Base-by-base conservation (phyloP, 2,888 invertebrate genomes). In the Catocala sponsa region DNA sequence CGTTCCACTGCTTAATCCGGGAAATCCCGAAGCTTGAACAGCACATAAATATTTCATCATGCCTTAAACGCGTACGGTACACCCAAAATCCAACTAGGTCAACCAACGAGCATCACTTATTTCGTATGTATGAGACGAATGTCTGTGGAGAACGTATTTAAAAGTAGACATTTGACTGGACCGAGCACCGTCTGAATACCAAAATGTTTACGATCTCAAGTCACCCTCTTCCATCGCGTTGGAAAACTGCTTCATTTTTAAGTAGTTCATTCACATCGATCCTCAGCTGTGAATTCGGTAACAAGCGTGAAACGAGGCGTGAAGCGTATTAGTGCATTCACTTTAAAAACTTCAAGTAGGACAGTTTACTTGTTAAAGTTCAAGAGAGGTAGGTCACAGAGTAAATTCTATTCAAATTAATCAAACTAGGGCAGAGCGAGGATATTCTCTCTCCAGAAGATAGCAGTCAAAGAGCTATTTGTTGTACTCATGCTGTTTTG, bases 121-220 rank as follows among this genome's bases (percentile, higher is more conserved):
- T 90, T 83, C 77, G 90, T 91, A 91, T 91, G 91, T 91, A 91
- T 90, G 90, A 89, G 86, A 87, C 86, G 86, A 74, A 79, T 82
- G 83, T 79, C 79, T 79, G 83, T 76, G 74, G 85, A 79, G 80
- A 79, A 75, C 83, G 86, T 89, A 89, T 91, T 90, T 91, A 89
- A 90, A 89, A 88, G 85, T 79, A 82, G 76, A 83, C 86, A 83
- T 90, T 88, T 86, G 86, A 87, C 86, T 88, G 90, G 68, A 87
- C 91, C 84, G 81, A 78, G 76, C 80, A 65, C 70, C 70, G 61
- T 57, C 78, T 73, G 89, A 89, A 89, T 88, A 86, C 87, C 78
- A 82, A 89, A 79, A 64, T 66, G 61, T 81, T 78, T 80, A 79
- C 70, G 48, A 65, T 53, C 25, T 43, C n/a, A 9, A 35, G 50